A percentile compares a stretch with the other conserved stretches of the same genome.
Evolutionary conservation across 2,113 vertebrate genomes (phyloP).

Genomic region (Chaetura pelagica): DNA sequence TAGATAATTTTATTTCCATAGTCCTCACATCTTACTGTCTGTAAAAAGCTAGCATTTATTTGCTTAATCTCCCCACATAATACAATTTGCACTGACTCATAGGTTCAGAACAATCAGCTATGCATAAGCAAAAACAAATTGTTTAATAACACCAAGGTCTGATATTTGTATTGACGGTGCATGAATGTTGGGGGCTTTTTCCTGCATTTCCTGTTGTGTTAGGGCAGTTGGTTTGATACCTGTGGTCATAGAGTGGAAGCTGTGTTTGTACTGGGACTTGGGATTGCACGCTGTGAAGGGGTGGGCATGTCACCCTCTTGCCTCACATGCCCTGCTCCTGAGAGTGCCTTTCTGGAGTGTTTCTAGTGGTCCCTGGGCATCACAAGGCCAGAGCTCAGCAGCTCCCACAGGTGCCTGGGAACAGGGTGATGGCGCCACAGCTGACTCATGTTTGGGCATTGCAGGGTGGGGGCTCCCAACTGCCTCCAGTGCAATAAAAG

Average conservation of each 20-base stretch:
- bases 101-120: slow-evolving; percentile 65
- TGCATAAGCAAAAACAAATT: slow-evolving; percentile 67
- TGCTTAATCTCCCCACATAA: slow-evolving; percentile 74
- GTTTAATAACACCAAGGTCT: slow-evolving; percentile 49
- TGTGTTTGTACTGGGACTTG: accelerated
- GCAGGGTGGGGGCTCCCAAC: neutral
- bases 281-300: accelerated
- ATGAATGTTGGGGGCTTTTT: neutral
- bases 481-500: neutral
- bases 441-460: neutral
- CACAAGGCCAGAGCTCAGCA: neutral
- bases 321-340: neutral
- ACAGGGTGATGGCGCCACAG: neutral
- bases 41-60: slow-evolving; percentile 72
- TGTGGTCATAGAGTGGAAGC: accelerated
- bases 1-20: slow-evolving; percentile 80
- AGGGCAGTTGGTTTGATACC: neutral
- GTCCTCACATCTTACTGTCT: slow-evolving; percentile 72
- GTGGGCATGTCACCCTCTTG: accelerated
- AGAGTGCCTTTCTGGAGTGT: accelerated
- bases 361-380: neutral
- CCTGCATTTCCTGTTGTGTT: neutral
- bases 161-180: neutral
- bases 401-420: neutral
- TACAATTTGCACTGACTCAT: slow-evolving; percentile 73